Conservation (phyloP, 2,888 invertebrate species). For the Arctia plantaginis region DNA sequence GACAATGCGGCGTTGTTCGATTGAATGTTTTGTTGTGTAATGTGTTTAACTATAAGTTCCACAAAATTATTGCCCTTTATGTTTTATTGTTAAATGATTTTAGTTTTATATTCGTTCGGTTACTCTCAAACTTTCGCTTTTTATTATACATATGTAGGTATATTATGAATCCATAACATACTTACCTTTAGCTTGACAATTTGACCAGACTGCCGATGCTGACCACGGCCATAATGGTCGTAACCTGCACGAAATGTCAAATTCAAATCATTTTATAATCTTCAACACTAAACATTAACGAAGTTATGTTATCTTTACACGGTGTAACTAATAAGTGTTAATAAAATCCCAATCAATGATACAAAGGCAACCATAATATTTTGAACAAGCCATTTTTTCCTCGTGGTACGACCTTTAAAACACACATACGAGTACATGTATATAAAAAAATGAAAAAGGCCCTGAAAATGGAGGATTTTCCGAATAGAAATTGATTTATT, state of each 20-base stretch:
- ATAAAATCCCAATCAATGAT: no score
- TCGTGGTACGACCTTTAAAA: neutral
- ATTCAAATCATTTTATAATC: no score
- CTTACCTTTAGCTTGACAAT: no score
- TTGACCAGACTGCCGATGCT: no score
- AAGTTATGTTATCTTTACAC: neutral
- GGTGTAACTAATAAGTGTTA: neutral
- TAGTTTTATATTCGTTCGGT: neutral
- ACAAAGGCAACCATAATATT: no score
- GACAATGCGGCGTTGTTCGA: conserved; percentile 55
- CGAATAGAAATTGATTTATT: neutral
- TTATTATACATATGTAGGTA: no score
- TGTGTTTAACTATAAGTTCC: conserved; percentile 44
- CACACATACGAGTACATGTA: no score
- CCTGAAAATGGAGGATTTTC: neutral
- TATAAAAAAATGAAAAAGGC: no score
- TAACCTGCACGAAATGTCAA: no score
- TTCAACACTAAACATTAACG: neutral
- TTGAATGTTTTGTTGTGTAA: conserved; percentile 45
- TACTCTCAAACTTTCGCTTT: neutral
- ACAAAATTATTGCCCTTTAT: conserved; percentile 32
- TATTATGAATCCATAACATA: neutral
- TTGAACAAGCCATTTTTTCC: no score
- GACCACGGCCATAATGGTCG: no score
- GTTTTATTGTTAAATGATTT: conserved; percentile 5